Conservation (phyloP, 1,140 invertebrate species). For the Temnothorax curvispinosus region DNA sequence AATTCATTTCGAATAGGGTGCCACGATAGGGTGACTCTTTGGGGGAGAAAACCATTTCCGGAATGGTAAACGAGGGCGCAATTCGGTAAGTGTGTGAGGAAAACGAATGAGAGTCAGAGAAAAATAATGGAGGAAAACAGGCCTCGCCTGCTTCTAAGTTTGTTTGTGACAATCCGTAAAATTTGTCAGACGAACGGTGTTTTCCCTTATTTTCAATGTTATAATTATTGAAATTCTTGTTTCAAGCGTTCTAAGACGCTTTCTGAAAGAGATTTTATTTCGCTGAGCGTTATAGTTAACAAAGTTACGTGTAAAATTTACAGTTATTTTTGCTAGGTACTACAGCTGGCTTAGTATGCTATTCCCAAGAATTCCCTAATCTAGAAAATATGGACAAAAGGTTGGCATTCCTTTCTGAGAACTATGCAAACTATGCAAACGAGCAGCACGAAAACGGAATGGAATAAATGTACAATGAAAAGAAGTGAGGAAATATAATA, state of each 20-base stretch:
- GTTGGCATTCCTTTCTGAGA: background rate
- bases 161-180: constrained; percentile 4
- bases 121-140: constrained; percentile 30
- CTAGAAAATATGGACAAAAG: background rate
- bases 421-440: constrained; percentile 23
- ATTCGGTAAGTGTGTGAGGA: background rate
- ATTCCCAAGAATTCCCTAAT: background rate
- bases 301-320: background rate
- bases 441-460: background rate
- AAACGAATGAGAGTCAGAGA: constrained; percentile 1
- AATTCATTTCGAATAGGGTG: constrained; percentile 45
- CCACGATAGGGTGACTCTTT: constrained; percentile 17
- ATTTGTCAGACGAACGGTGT: constrained; percentile 3
- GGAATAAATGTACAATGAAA: constrained; percentile 22
- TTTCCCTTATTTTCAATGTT: constrained; percentile 27
- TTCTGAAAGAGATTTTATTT: constrained; percentile 9
- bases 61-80: constrained; percentile 44
- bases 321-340: background rate
- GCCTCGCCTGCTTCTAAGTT: background rate
- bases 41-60: constrained; percentile 31
- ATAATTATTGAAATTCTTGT: constrained; percentile 10
- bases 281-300: background rate
- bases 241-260: background rate
- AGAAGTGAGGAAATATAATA: constrained; percentile 5
- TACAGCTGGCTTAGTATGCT: background rate